Evolutionary conservation across 2,888 invertebrate species (phyloP).

Genomic region (Torymus aiolomorphi): DNA sequence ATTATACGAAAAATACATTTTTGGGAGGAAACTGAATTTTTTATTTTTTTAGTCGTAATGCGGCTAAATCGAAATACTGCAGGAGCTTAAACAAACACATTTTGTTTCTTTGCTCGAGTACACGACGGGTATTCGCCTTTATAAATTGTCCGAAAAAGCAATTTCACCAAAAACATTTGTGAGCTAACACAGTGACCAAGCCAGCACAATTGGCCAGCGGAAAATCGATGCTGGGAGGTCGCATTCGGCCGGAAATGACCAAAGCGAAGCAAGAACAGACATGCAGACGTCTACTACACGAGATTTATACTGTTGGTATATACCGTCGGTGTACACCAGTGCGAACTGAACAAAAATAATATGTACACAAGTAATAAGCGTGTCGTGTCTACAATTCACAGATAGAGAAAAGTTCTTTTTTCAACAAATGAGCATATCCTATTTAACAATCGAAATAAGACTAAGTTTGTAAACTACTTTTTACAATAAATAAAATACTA

Average conservation of each 20-base stretch:
- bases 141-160: slow-evolving; percentile 36
- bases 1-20: no score
- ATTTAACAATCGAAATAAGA: background rate
- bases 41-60: no score
- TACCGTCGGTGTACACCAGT: slow-evolving; percentile 5
- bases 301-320: slow-evolving; percentile 20
- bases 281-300: slow-evolving; percentile 45
- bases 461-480: no score
- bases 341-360: slow-evolving; percentile 4
- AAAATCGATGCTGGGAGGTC: slow-evolving; percentile 46
- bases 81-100: background rate
- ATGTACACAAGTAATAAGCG: slow-evolving; percentile 2
- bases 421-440: background rate
- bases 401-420: slow-evolving; percentile 16
- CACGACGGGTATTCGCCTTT: background rate
- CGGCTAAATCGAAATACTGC: no score
- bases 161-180: slow-evolving; percentile 35
- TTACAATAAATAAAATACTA: no score
- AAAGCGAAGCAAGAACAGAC: slow-evolving; percentile 52
- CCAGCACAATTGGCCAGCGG: slow-evolving; percentile 24
- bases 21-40: no score
- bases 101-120: background rate
- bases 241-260: slow-evolving; percentile 41
- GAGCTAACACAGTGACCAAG: slow-evolving; percentile 8
- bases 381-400: background rate